Evolutionary conservation across 2,797 vertebrate species (phyloP), one percentile per base, ranked within the genome.

Genomic region (Brachyalestes nurse): DNA sequence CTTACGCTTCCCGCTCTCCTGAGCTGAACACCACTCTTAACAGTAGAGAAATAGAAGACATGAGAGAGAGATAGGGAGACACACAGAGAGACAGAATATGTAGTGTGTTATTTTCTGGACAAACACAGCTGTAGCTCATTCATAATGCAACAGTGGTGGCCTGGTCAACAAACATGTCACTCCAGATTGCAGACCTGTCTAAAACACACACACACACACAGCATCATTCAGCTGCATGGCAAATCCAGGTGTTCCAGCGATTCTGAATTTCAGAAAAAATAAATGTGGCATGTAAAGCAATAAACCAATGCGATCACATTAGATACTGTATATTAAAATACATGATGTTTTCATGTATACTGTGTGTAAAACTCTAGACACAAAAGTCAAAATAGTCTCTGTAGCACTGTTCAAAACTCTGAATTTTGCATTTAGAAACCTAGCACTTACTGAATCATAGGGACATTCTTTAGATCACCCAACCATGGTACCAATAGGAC

Each of bases 131-230:
- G 84, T 89, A 82, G 58, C 84, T 87, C 86, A 92, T 90, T 55
- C 86, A 91, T 91, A 88, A 92, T 92, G 90, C 86, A 91, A 87
- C 34, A 64, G 75, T 72, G 75, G 51, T 65, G 64, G 79, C 74
- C 58, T 78, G 61, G 80, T 86, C 90, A 82, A 84, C 67, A 73
- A 76, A 73, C 62, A 57, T 72, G 67, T 76, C 60, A 84, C 62
- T 73, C 58, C 21, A 34, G 67, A 42, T 34, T 57, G 34, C 19
- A 78, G 75, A 81, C 49, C 62, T 73, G 34, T 62, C 72, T 12
- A 72, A 77, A 69, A 65, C 34, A 69, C 72, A 53, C 51, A 45
- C 21, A 21, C 19, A 42, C 62, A 23, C 28, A 28, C 28, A 28
- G 25, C 2, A 4, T 61, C 25, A 61, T 61, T 61, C 23, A 28